phyloP scores from a whole-genome alignment of 2,797 vertebrate genomes.

The Centropyge bicolor region DNA sequence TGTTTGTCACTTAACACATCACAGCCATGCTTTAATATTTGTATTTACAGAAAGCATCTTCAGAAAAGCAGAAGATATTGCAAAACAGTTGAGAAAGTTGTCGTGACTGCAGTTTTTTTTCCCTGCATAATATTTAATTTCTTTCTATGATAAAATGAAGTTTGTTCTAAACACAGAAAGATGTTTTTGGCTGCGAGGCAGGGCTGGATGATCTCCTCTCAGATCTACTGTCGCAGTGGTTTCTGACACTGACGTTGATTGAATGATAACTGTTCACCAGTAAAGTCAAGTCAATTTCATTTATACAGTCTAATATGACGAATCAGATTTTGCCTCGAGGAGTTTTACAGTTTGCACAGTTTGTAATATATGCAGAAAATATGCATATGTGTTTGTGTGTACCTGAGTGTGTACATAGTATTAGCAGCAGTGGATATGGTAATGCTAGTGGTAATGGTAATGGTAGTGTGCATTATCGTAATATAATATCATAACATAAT shows the following conservation, averaged over 20 bases:
- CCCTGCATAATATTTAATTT: not conserved
- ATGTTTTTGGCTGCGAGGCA: not conserved
- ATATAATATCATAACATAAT: no score
- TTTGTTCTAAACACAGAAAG: not conserved
- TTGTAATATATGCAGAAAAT: not conserved
- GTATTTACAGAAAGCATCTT: not conserved
- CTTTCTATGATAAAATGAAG: not conserved
- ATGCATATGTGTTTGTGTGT: no score
- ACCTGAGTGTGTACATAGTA: no score
- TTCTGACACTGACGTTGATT: not conserved
- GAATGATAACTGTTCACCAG: not conserved
- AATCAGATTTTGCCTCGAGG: no score
- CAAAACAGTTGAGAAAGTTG: not conserved
- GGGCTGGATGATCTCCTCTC: not conserved
- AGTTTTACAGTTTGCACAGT: no score
- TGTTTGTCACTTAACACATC: not conserved
- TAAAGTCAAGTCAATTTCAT: no score
- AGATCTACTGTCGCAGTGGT: not conserved
- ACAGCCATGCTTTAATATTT: no score
- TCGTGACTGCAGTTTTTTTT: not conserved
- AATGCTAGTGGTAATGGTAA: no score
- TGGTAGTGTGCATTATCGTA: no score
- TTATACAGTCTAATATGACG: no score
- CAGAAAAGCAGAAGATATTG: constrained; percentile 3
- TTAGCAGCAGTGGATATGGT: no score